Conservation (phyloP, 2,888 invertebrate species). For the Cantharis nigra region DNA sequence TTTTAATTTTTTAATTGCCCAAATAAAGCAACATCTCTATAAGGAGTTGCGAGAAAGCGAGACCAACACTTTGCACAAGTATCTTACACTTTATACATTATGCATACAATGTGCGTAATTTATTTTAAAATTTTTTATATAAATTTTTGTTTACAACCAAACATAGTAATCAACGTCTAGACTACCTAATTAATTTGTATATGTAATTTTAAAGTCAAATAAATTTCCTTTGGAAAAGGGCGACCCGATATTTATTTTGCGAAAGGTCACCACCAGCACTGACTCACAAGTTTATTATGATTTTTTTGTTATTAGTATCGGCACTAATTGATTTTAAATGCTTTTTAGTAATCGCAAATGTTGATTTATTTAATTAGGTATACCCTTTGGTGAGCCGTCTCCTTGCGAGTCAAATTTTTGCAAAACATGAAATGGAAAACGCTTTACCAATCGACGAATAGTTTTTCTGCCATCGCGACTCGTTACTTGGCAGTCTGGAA, state of each 20-base stretch:
- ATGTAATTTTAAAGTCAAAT: slow-evolving; percentile 16
- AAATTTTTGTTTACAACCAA: background rate
- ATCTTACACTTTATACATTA: slow-evolving; percentile 14
- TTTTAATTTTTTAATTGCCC: slow-evolving; percentile 44
- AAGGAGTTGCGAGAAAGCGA: slow-evolving; percentile 48
- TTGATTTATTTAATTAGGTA: background rate
- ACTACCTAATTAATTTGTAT: slow-evolving; percentile 24
- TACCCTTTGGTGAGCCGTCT: background rate
- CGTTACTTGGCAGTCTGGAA: background rate
- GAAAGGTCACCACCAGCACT: slow-evolving; percentile 17
- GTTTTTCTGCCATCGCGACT: background rate
- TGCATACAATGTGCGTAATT: slow-evolving; percentile 15
- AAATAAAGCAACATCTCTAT: slow-evolving; percentile 47
- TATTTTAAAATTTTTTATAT: background rate
- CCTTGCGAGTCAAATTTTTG: background rate
- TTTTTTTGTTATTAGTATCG: background rate
- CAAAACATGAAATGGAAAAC: background rate
- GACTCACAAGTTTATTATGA: slow-evolving; percentile 8
- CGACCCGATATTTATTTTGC: background rate
- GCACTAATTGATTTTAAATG: background rate
- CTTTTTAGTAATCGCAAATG: background rate
- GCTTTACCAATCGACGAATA: background rate
- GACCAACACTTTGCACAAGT: slow-evolving; percentile 17
- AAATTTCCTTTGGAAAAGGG: slow-evolving; percentile 18
- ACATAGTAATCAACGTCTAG: slow-evolving; percentile 9